A percentile compares a stretch with the other conserved stretches of the same genome.
Conservation (phyloP, 2,888 invertebrate species). For the Nomada fabriciana region DNA sequence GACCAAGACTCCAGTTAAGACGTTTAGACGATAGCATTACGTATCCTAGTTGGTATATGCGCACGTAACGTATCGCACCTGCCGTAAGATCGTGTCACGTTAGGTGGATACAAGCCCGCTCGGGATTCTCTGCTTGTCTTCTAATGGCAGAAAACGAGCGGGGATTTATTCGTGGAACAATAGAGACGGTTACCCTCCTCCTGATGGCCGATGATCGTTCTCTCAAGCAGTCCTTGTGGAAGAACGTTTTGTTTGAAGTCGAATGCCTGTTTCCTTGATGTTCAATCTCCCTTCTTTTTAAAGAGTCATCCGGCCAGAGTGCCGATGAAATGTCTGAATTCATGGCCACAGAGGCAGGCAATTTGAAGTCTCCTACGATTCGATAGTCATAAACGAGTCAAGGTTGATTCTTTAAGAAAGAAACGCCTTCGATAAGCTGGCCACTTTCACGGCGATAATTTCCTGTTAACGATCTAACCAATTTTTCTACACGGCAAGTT, state of each 20-base stretch:
- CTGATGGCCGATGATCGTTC: conserved; percentile 47
- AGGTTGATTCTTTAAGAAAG: not conserved
- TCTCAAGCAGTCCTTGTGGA: conserved; percentile 35
- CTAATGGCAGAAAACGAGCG: conserved; percentile 31
- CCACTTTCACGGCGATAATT: not conserved
- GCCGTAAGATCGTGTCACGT: not conserved
- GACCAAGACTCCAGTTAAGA: conserved; percentile 71
- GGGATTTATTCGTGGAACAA: conserved; percentile 51
- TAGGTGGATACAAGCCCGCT: not conserved
- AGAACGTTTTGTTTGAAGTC: conserved; percentile 52
- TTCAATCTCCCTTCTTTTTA: conserved; percentile 30
- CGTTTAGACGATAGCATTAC: conserved; percentile 58
- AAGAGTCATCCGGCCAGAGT: conserved; percentile 11
- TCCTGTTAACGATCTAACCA: too few relatives aligned
- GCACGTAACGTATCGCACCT: conserved; percentile 23
- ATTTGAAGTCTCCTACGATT: not conserved
- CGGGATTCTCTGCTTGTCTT: conserved; percentile 5
- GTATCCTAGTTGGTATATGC: conserved; percentile 35
- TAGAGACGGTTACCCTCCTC: conserved; percentile 39
- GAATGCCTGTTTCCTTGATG: conserved; percentile 24
- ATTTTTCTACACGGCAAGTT: not conserved
- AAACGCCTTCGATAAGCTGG: not conserved
- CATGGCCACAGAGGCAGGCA: conserved; percentile 15
- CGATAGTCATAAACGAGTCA: conserved; percentile 6
- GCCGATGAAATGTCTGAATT: conserved; percentile 10